Evolutionary conservation across 1,140 invertebrate genomes (phyloP).

Genomic region (Paraescarpia echinospica): DNA sequence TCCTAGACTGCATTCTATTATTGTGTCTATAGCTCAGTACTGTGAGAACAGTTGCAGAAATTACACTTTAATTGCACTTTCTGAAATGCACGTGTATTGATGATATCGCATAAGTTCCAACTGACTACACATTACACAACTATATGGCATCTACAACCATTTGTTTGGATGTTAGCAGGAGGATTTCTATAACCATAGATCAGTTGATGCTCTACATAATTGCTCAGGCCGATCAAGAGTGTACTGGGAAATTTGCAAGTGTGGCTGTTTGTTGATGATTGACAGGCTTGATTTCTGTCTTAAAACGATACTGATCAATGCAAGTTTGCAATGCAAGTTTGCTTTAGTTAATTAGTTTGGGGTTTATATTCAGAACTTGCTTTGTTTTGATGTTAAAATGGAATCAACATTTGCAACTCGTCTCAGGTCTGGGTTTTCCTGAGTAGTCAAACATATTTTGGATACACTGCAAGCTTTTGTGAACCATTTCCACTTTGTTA

Average conservation of each 20-base stretch:
- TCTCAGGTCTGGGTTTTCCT: not conserved
- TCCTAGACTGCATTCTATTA: too few relatives aligned
- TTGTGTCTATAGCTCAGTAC: too few relatives aligned
- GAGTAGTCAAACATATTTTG: not conserved
- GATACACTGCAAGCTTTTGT: not conserved
- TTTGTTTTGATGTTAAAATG: not conserved
- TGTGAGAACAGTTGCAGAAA: not conserved
- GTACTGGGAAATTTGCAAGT: not conserved
- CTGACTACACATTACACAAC: too few relatives aligned
- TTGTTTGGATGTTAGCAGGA: not conserved
- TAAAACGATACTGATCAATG: too few relatives aligned
- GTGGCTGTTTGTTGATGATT: not conserved
- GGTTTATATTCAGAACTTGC: too few relatives aligned
- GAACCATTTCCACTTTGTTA: not conserved
- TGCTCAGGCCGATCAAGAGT: not conserved
- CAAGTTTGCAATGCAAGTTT: not conserved
- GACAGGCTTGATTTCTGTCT: not conserved
- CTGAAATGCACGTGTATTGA: not conserved
- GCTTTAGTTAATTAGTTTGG: too few relatives aligned
- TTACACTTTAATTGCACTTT: not conserved
- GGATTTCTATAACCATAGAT: not conserved
- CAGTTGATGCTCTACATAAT: not conserved
- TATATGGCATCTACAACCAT: not conserved
- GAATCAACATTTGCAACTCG: not conserved
- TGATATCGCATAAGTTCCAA: too few relatives aligned